Evolutionary conservation across 2,888 invertebrate species (phyloP).

Genomic region (Cecidostiba fungosa): DNA sequence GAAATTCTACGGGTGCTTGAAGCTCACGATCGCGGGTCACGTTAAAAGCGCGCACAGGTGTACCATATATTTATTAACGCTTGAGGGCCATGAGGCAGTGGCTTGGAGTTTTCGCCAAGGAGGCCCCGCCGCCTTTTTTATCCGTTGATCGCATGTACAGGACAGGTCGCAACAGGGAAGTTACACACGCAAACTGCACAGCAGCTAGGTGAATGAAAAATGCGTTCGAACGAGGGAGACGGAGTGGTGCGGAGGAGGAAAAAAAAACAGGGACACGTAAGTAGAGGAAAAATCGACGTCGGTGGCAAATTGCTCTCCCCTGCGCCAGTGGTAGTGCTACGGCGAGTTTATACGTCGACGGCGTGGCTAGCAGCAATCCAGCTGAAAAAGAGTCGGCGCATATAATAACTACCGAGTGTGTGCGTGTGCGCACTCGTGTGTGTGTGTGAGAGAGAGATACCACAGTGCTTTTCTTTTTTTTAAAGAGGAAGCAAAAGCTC

Average conservation of each 20-base stretch:
- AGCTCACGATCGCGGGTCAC: not conserved
- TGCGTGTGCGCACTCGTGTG: not conserved
- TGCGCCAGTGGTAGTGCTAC: not conserved
- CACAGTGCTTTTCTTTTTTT: not conserved
- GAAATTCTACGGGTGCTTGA: too few species aligned
- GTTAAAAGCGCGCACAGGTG: too few species aligned
- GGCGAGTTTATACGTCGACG: not conserved
- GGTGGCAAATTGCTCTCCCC: constrained; percentile 37
- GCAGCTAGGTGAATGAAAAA: constrained; percentile 53
- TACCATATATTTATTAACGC: constrained; percentile 46
- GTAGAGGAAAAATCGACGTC: constrained; percentile 39
- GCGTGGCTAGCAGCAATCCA: constrained; percentile 21
- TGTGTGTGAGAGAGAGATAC: not conserved
- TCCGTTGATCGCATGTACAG: constrained; percentile 31
- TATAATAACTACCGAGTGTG: not conserved
- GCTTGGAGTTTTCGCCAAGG: constrained; percentile 42
- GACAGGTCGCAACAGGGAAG: constrained; percentile 8
- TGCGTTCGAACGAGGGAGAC: constrained; percentile 20
- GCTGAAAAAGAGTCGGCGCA: not conserved
- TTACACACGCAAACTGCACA: constrained; percentile 12
- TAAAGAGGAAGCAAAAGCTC: constrained; percentile 5
- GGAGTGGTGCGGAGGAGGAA: not conserved
- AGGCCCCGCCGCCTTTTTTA: constrained; percentile 16
- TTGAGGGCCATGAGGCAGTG: not conserved
- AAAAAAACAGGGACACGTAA: constrained; percentile 28